phyloP scores from a whole-genome alignment of 2,797 vertebrate species.

The Aythya fuligula region DNA sequence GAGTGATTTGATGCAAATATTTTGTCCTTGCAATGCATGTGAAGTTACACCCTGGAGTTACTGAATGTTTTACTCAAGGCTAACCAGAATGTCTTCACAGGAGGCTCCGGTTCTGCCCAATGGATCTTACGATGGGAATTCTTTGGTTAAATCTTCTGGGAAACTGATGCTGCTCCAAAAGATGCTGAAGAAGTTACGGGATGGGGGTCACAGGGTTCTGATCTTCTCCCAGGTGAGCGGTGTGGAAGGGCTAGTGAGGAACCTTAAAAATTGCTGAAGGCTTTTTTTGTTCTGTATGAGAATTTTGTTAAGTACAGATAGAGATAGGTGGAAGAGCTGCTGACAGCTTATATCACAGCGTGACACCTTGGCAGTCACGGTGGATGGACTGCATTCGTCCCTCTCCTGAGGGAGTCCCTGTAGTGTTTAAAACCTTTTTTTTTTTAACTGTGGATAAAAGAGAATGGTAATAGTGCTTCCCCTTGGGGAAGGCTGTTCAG shows the following conservation, averaged over 20 bases:
- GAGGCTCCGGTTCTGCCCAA: conserved; percentile 95
- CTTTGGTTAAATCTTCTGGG: conserved; percentile 95
- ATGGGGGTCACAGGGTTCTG: conserved; percentile 94
- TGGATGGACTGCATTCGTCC: background rate
- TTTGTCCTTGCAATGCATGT: background rate
- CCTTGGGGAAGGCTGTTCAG: background rate
- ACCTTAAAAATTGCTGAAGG: background rate
- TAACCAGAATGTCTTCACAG: conserved; percentile 71
- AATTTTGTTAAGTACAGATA: background rate
- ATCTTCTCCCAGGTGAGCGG: conserved; percentile 94
- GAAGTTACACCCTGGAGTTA: background rate
- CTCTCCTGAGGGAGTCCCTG: background rate
- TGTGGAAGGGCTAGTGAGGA: background rate
- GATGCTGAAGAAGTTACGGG: conserved; percentile 95
- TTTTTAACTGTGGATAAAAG: background rate
- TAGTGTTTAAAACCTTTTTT: background rate
- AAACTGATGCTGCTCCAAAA: conserved; percentile 97
- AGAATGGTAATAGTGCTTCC: background rate
- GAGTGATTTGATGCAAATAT: background rate
- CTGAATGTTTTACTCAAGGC: fast-evolving
- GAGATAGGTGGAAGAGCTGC: background rate
- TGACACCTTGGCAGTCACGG: background rate
- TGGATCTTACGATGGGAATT: conserved; percentile 94
- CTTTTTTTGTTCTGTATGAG: background rate
- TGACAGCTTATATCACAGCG: background rate